phyloP scores from a whole-genome alignment of 2,888 invertebrate species.

The Chesias legatella region DNA sequence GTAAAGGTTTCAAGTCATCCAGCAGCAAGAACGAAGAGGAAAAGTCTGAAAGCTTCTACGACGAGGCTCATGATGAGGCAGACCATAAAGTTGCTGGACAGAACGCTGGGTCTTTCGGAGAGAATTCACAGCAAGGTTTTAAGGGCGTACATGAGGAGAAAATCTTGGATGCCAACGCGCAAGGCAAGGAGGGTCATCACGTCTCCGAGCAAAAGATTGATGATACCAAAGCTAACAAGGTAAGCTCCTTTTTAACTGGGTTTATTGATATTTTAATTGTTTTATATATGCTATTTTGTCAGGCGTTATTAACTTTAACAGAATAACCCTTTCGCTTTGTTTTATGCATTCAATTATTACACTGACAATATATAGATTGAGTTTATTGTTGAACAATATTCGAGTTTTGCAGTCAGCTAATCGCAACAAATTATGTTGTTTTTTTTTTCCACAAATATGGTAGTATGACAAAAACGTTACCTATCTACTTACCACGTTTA shows the following conservation, averaged over 20 bases:
- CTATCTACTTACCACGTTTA: no score
- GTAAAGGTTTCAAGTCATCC: slow-evolving; percentile 84
- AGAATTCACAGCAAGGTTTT: slow-evolving; percentile 77
- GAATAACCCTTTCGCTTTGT: no score
- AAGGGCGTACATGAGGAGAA: slow-evolving; percentile 82
- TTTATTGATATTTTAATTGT: neutral
- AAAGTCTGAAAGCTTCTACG: slow-evolving; percentile 83
- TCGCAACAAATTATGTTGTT: no score
- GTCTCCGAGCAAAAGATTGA: slow-evolving; percentile 77
- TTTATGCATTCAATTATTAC: no score
- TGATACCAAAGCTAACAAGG: slow-evolving; percentile 81
- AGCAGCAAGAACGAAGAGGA: slow-evolving; percentile 85
- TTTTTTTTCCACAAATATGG: no score
- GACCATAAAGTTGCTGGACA: slow-evolving; percentile 80
- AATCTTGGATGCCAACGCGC: slow-evolving; percentile 76
- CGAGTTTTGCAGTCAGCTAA: no score
- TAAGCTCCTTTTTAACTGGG: slow-evolving; percentile 29
- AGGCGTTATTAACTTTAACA: no score
- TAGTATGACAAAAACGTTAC: no score
- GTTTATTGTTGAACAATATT: no score
- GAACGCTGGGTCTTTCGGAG: slow-evolving; percentile 80
- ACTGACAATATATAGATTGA: no score
- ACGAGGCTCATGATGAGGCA: slow-evolving; percentile 83
- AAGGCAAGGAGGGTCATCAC: slow-evolving; percentile 81
- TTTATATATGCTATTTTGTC: no score